Conservation (phyloP, 1,140 invertebrate genomes). For the Cecropterus lyciades region DNA sequence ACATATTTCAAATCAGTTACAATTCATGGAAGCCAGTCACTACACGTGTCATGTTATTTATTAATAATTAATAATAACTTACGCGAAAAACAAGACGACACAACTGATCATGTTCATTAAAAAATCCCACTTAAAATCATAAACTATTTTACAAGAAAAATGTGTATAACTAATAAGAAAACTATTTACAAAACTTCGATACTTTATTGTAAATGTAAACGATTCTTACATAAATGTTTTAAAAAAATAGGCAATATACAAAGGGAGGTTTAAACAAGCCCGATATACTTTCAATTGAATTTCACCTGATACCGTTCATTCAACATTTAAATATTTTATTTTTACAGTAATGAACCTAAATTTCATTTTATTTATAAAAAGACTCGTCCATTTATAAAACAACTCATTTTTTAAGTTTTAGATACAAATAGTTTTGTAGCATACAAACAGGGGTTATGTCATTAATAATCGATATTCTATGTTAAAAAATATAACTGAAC, state of each 20-base stretch:
- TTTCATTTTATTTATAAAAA: too few species aligned
- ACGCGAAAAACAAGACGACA: background rate
- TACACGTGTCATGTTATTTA: background rate
- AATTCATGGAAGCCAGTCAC: slow-evolving; percentile 20
- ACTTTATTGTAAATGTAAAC: slow-evolving; percentile 1
- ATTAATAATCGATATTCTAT: too few species aligned
- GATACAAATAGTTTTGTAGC: too few species aligned
- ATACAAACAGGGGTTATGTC: too few species aligned
- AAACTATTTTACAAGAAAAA: slow-evolving; percentile 8
- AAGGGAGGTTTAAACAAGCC: background rate
- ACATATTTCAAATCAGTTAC: slow-evolving; percentile 3
- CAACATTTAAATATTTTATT: too few species aligned
- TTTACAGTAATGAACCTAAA: too few species aligned
- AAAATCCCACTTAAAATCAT: background rate
- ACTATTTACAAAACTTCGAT: slow-evolving; percentile 20
- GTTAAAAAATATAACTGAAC: too few species aligned
- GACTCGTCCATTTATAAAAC: too few species aligned
- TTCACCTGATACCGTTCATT: too few species aligned
- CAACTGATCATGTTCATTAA: background rate
- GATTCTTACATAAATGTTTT: background rate
- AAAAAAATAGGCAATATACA: slow-evolving; percentile 5
- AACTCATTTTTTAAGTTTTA: too few species aligned
- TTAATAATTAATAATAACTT: slow-evolving; percentile 9
- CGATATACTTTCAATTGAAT: too few species aligned
- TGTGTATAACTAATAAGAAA: background rate